These are phyloP conservation scores for Mycalesis mineus DNA, from an alignment of 2,888 invertebrate genomes.

Conservation along the genomic window DNA sequence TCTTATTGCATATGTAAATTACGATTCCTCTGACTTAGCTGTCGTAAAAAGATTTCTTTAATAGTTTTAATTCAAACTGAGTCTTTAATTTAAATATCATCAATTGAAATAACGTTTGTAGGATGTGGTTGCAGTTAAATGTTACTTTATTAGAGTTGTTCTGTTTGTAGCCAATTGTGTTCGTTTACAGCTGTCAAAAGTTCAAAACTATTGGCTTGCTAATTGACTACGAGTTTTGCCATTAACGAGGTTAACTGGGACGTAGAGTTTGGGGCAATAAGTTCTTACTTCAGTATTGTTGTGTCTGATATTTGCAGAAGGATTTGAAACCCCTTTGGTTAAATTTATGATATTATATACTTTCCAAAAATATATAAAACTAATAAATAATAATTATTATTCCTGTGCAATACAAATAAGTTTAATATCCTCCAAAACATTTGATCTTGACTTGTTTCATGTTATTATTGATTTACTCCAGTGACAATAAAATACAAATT, in stretches of 20 bases:
- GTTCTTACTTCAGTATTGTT: slow-evolving; percentile 1
- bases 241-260: slow-evolving; percentile 64
- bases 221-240: slow-evolving; percentile 64
- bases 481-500: not conserved
- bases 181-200: slow-evolving; percentile 58
- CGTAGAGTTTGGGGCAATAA: slow-evolving; percentile 36
- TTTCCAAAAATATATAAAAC: too few relatives aligned
- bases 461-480: not conserved
- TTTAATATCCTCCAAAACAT: not conserved
- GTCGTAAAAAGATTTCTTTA: too few relatives aligned
- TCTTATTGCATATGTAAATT: not conserved
- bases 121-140: slow-evolving; percentile 38
- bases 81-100: not conserved
- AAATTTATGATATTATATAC: too few relatives aligned
- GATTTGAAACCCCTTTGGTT: not conserved
- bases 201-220: slow-evolving; percentile 62
- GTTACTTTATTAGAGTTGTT: slow-evolving; percentile 48
- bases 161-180: slow-evolving; percentile 54
- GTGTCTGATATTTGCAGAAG: slow-evolving; percentile 7
- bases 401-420: not conserved
- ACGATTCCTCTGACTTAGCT: too few relatives aligned
- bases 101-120: not conserved
- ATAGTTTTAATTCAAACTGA: too few relatives aligned
- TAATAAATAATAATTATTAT: too few relatives aligned
- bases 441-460: not conserved